A percentile compares a stretch with the other conserved stretches of the same genome.
These are phyloP conservation scores for Rhizoglyphus robini DNA, from an alignment of 1,140 invertebrate species.

Conservation along the genomic window DNA sequence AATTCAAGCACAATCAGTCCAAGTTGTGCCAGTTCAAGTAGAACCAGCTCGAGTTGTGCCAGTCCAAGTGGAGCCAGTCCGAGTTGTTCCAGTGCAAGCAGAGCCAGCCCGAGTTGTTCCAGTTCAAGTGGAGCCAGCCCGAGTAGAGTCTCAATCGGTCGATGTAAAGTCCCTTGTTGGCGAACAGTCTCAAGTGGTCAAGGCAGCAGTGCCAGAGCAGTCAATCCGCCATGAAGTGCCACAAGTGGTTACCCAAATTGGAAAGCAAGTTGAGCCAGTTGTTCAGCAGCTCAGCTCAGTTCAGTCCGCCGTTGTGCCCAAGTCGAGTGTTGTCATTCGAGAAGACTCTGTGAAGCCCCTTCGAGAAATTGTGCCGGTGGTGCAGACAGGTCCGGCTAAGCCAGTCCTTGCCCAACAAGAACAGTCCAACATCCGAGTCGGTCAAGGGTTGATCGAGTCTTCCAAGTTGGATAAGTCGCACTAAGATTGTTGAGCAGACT, in stretches of 20 bases:
- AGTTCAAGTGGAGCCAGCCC: background rate
- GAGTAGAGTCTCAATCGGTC: background rate
- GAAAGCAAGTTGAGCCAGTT: background rate
- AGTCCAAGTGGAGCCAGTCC: background rate
- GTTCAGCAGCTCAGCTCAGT: slow-evolving; percentile 3
- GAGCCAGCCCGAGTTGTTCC: background rate
- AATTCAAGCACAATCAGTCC: background rate
- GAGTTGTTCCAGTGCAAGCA: background rate
- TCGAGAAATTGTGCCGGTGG: too few species aligned
- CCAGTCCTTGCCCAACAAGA: too few species aligned
- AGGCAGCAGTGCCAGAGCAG: too few species aligned
- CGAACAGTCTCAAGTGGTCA: background rate
- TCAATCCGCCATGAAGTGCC: too few species aligned
- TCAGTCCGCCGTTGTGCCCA: background rate
- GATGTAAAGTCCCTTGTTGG: background rate
- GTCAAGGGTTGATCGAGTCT: too few species aligned
- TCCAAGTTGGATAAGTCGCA: too few species aligned
- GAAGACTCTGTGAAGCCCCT: too few species aligned
- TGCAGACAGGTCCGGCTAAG: too few species aligned
- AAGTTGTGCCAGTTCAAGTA: background rate
- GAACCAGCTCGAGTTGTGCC: background rate
- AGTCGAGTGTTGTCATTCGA: background rate
- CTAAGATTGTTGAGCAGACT: too few species aligned
- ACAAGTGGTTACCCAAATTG: background rate
- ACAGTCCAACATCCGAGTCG: too few species aligned